Evolutionary conservation across 2,113 vertebrate genomes (phyloP), one percentile per base, ranked within the genome.

Genomic region (Raja brachyura): DNA sequence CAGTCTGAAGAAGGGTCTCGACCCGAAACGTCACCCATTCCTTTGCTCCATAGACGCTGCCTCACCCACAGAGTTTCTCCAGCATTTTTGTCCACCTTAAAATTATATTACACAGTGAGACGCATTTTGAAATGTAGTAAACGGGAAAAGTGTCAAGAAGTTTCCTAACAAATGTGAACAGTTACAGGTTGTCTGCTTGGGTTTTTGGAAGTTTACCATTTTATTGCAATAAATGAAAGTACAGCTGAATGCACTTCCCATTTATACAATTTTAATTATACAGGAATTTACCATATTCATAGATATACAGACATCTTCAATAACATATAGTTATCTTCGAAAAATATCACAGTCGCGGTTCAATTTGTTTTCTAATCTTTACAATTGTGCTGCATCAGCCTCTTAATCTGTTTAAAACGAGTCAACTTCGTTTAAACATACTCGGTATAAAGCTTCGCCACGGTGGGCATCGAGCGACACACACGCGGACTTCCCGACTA

Each of bases 231-330:
- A 14, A 83, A 83, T 20, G 9, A 81, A 16, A 14, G 28, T n/a
- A 63, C 28, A 66, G 31, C 59, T 63, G 59, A 88, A 88, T 86
- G 59, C 81, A 88, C n/a, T 63, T 18, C 18, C 13, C 18, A 88
- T n/a, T 18, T 63, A 88, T 88, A 88, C n/a, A 88, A 88, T 31
- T 88, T 63, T 88, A 77, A 88, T 63, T 88, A 31, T 88, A 63
- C 59, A 63, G 83, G 63, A 88, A 63, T 88, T 31, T 63, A 88
- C 31, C 59, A 88, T 22, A 54, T 20, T 54, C 78, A 18, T 59
- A 13, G 22, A 61, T 59, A 61, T 4, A 59, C 6, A 14, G 83
- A 31, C 56, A 6, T 63, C 3, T 88, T 28, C 81, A 85, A 18
- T 85, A 28, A 61, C 20, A 83, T 28, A 63, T 63, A 59, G 83